Evolutionary conservation across 1,140 invertebrate species (phyloP), one percentile per base, ranked within the genome.

Genomic region (Pachypeltis micranthus): DNA sequence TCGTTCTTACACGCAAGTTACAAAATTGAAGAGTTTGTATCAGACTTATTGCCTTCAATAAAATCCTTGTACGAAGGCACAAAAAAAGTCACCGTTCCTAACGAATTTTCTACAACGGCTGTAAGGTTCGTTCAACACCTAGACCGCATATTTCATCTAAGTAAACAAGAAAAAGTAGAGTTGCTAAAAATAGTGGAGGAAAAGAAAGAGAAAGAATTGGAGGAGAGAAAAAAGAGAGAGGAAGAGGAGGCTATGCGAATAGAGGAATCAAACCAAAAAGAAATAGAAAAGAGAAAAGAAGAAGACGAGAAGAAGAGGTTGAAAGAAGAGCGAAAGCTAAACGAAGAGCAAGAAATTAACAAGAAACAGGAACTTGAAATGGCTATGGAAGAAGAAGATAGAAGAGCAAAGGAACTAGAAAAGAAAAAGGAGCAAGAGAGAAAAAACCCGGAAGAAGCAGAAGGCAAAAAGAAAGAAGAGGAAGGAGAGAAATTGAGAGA

Each of bases 181-280:
- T 25, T 7, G 25, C 21, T 14, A 21, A 7, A 56, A 25, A 71
- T 75, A 64, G 21, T 67, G 34, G 31, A 62, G 23, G 54, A 56
- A 3, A 25, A 56, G 25, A 25, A 26, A 16, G 54, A 56, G 54
- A 56, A 56, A 24, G 54, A 7, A 59, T 16, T 29, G 21, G 55
- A 57, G 28, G 29, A 59, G 31, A 31, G 16, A 29, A n/a, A 19
- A 31, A 16, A 19, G 10, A 31, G 31, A 23, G 24, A 4, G 27
- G 55, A 57, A 57, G 4, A 57, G 25, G 27, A 57, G 12, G 19
- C 12, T 7, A 57, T 7, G 25, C 2, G 7, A 27, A 31, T 31
- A 59, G n/a, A 29, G n/a, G 27, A 59, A 31, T 14, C 28, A 28
- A 28, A 28, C 2, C 14, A 31, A 31, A 31, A 27, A 34, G 25